phyloP scores from a whole-genome alignment of 2,888 invertebrate genomes.

The Matsumyia berberina region DNA sequence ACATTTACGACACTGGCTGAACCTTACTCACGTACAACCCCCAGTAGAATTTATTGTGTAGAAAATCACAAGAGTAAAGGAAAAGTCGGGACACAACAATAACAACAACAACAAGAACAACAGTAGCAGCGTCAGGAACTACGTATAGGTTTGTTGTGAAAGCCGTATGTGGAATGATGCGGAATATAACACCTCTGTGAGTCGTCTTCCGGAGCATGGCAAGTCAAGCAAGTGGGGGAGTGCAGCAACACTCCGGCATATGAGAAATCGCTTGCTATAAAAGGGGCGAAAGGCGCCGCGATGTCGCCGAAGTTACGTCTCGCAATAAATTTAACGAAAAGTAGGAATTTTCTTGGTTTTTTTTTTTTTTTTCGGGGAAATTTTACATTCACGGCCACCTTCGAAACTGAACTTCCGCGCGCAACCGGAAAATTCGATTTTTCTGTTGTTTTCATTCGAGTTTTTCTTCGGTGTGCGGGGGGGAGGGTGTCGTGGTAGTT shows the following conservation, averaged over 20 bases:
- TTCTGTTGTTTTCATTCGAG: slow-evolving; percentile 58
- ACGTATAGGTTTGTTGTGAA: slow-evolving; percentile 40
- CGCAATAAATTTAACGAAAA: slow-evolving; percentile 73
- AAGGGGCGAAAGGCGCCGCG: slow-evolving; percentile 72
- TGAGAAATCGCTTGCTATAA: slow-evolving; percentile 63
- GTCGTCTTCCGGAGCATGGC: slow-evolving; percentile 42
- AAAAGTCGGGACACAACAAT: slow-evolving; percentile 3
- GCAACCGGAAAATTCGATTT: slow-evolving; percentile 76
- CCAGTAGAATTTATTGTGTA: slow-evolving; percentile 69
- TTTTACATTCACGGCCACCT: slow-evolving; percentile 76
- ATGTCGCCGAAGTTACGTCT: slow-evolving; percentile 76
- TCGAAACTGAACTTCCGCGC: slow-evolving; percentile 74
- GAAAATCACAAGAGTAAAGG: slow-evolving; percentile 60
- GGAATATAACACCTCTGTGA: slow-evolving; percentile 68
- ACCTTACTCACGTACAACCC: slow-evolving; percentile 42
- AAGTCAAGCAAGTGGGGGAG: slow-evolving; percentile 54
- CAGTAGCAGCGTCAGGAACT: slow-evolving; percentile 5
- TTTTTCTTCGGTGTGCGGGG: not conserved
- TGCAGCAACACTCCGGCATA: slow-evolving; percentile 53
- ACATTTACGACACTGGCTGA: slow-evolving; percentile 68
- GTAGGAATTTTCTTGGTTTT: slow-evolving; percentile 52
- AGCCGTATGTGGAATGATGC: slow-evolving; percentile 68
- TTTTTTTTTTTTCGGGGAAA: slow-evolving; percentile 41
- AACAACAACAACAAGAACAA: slow-evolving; percentile 41
- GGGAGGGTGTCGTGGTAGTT: slow-evolving; percentile 26